These are phyloP conservation scores for Meloidogyne exigua DNA, from an alignment of 1,140 invertebrate species.

Conservation along the genomic window DNA sequence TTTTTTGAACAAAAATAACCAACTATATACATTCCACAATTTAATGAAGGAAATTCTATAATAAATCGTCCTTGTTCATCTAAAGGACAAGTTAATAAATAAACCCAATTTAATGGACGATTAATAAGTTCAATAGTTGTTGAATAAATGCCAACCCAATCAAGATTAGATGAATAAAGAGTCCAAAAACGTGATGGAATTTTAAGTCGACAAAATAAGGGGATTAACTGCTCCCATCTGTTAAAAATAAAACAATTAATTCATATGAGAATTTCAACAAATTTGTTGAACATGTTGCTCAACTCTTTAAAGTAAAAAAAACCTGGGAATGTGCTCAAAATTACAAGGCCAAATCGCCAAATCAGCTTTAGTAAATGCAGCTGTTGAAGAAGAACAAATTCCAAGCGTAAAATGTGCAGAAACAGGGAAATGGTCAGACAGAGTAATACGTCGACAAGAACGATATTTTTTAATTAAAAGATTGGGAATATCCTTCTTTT, in stretches of 20 bases:
- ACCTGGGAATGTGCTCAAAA: conserved; percentile 37
- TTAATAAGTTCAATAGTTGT: conserved; percentile 8
- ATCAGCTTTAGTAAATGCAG: neutral
- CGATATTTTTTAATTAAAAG: conserved; percentile 18
- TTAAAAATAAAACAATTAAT: neutral
- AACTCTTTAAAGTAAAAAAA: too few species aligned
- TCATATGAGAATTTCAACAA: too few species aligned
- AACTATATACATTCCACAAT: conserved; percentile 25
- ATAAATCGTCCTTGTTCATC: conserved; percentile 28
- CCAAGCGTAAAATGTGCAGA: conserved; percentile 28
- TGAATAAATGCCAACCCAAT: conserved; percentile 35
- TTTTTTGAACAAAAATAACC: conserved; percentile 34
- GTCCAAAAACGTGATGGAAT: conserved; percentile 25
- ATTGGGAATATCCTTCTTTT: neutral
- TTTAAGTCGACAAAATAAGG: conserved; percentile 32
- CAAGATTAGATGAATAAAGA: conserved; percentile 18
- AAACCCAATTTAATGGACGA: conserved; percentile 31
- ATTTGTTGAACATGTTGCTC: too few species aligned
- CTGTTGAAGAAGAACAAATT: neutral
- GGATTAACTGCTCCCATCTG: conserved; percentile 26
- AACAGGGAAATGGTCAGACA: conserved; percentile 35
- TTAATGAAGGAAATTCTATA: conserved; percentile 32
- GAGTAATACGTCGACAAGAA: conserved; percentile 29
- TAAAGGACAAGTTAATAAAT: conserved; percentile 33
- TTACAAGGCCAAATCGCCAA: conserved; percentile 11